Conservation (phyloP, 2,797 vertebrate genomes). For the Enteromius unitaeniatus region DNA sequence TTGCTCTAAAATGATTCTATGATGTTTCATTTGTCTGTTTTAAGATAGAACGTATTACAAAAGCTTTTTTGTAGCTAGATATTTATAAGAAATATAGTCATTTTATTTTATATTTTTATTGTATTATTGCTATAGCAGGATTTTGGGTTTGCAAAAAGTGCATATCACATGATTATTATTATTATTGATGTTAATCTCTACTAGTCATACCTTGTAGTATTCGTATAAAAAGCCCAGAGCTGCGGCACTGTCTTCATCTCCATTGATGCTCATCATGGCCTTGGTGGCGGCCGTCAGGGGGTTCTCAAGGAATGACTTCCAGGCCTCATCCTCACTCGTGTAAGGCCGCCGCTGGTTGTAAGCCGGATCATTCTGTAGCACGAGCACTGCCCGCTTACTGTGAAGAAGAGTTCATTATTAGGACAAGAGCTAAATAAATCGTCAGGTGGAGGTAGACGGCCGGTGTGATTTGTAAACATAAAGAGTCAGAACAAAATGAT, state of each 20-base stretch:
- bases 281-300: slow-evolving; percentile 97
- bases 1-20: not conserved
- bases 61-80: not conserved
- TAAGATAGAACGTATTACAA: not conserved
- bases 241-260: slow-evolving; percentile 96
- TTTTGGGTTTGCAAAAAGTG: not conserved
- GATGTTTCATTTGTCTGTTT: not conserved
- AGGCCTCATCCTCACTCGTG: slow-evolving; percentile 96
- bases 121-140: not conserved
- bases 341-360: slow-evolving; percentile 92
- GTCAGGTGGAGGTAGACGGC: not conserved
- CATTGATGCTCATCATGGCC: slow-evolving; percentile 99
- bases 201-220: slow-evolving; percentile 87
- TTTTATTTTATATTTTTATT: not conserved
- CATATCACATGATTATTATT: not conserved
- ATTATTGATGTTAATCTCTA: not conserved
- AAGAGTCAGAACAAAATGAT: slow-evolving; percentile 25
- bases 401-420: slow-evolving; percentile 22
- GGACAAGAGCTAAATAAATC: slow-evolving; percentile 2
- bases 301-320: slow-evolving; percentile 98
- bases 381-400: slow-evolving; percentile 96
- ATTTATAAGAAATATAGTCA: no score
- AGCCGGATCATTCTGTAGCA: slow-evolving; percentile 93
- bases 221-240: slow-evolving; percentile 95
- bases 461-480: slow-evolving; percentile 8